Conservation (phyloP, 2,797 vertebrate genomes). For the Petrocephalus schoutedeni region DNA sequence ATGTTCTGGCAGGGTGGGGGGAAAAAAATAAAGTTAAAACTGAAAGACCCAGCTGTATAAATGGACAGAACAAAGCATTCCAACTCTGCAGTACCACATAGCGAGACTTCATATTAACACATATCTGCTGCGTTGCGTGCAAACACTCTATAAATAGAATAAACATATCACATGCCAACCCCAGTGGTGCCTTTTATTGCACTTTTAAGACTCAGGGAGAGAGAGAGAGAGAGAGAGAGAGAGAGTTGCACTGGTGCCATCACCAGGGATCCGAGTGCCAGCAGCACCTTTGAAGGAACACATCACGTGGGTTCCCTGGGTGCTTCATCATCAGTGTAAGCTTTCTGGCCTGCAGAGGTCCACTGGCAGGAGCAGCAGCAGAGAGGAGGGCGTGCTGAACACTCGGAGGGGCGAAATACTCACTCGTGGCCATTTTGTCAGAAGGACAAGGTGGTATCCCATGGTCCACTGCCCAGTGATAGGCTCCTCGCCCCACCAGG, state of each 20-base stretch:
- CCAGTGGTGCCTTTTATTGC: neutral
- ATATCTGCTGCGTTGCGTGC: neutral
- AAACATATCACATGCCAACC: neutral
- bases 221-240: neutral
- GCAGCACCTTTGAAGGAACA: neutral
- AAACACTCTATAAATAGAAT: slow-evolving; percentile 17
- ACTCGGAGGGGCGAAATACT: slow-evolving; percentile 47
- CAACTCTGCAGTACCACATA: neutral
- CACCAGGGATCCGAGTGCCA: slow-evolving; percentile 5
- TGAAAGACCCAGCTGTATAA: neutral
- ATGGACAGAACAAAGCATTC: neutral
- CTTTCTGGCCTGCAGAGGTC: neutral
- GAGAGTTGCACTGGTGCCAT: slow-evolving; percentile 7
- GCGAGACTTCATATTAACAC: neutral
- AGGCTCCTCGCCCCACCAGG: slow-evolving; percentile 93
- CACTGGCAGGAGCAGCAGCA: neutral
- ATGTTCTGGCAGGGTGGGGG: neutral
- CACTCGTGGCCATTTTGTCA: slow-evolving; percentile 95
- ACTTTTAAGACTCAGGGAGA: neutral
- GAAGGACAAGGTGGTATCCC: slow-evolving; percentile 89
- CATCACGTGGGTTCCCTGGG: neutral
- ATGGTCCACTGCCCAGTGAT: slow-evolving; percentile 91
- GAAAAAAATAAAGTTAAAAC: neutral
- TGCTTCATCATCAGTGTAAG: neutral
- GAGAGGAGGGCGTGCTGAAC: neutral